Conservation (phyloP, 2,888 invertebrate genomes). For the Torymus auratus region DNA sequence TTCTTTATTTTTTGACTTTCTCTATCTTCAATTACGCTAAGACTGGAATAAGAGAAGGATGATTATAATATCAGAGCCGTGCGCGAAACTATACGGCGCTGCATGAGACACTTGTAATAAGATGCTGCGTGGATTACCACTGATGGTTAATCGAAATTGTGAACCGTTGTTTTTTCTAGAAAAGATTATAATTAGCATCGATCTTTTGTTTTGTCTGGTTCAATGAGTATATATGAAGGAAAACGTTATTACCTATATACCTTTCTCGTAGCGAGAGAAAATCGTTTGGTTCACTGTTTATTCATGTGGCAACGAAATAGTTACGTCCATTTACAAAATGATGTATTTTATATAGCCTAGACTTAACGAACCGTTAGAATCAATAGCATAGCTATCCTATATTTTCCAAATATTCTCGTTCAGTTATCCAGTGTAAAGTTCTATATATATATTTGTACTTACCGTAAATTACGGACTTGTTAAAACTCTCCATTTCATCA, state of each 20-base stretch:
- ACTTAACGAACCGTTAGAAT: slow-evolving; percentile 18
- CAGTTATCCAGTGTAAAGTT: slow-evolving; percentile 23
- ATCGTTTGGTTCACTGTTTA: slow-evolving; percentile 4
- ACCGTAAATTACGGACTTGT: not conserved
- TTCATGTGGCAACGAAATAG: slow-evolving; percentile 2
- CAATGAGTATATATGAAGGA: not conserved
- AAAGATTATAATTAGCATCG: not conserved
- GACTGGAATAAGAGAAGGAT: slow-evolving; percentile 9
- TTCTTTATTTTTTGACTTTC: slow-evolving; percentile 54
- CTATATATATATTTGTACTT: slow-evolving; percentile 27
- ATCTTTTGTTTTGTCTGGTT: slow-evolving; percentile 6
- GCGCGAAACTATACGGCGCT: slow-evolving; percentile 13
- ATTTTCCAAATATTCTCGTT: slow-evolving; percentile 12
- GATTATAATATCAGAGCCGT: slow-evolving; percentile 17
- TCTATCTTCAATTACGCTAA: slow-evolving; percentile 25
- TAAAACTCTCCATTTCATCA: not conserved
- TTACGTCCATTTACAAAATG: slow-evolving; percentile 10
- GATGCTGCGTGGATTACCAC: slow-evolving; percentile 19
- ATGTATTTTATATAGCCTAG: slow-evolving; percentile 19
- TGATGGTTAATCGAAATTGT: slow-evolving; percentile 18
- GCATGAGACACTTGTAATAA: not conserved
- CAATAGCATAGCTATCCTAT: slow-evolving; percentile 23
- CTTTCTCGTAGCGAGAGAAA: not conserved
- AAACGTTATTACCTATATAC: not conserved
- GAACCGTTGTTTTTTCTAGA: slow-evolving; percentile 15